A percentile compares a stretch with the other conserved stretches of the same genome.
Conservation (phyloP, 2,797 vertebrate species). For the Spinus olivaceus region DNA sequence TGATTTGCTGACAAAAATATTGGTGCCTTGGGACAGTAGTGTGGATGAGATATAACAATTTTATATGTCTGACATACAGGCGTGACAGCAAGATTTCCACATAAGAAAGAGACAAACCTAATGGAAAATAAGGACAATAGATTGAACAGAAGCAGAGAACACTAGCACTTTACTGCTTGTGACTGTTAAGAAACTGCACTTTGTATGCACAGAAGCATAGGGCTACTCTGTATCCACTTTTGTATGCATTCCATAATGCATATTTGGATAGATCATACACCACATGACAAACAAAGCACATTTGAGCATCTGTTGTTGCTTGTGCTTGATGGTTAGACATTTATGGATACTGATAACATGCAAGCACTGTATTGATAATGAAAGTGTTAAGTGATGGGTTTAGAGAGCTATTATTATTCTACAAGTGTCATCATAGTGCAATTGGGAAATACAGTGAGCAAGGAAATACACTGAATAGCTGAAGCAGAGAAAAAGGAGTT, state of each 20-base stretch:
- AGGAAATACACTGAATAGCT: background rate
- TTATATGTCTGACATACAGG: background rate
- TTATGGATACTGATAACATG: background rate
- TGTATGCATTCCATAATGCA: background rate
- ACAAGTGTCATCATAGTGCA: background rate
- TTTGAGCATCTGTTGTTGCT: background rate
- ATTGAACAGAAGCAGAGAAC: background rate
- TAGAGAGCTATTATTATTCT: background rate
- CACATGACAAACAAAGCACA: background rate
- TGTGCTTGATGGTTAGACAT: background rate
- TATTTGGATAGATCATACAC: background rate
- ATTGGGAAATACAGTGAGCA: accelerated
- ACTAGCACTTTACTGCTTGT: background rate
- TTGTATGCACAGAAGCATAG: background rate
- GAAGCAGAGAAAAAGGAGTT: background rate
- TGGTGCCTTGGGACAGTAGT: background rate
- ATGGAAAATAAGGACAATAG: background rate
- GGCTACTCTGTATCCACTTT: background rate
- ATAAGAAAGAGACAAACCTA: background rate
- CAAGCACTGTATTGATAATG: background rate
- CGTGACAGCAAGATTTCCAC: background rate
- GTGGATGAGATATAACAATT: background rate
- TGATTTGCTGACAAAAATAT: background rate
- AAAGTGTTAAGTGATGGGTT: background rate
- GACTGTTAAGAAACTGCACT: background rate